These are phyloP conservation scores for Drosophila mulleri DNA, from an alignment of 2,888 invertebrate genomes.

Conservation along the genomic window DNA sequence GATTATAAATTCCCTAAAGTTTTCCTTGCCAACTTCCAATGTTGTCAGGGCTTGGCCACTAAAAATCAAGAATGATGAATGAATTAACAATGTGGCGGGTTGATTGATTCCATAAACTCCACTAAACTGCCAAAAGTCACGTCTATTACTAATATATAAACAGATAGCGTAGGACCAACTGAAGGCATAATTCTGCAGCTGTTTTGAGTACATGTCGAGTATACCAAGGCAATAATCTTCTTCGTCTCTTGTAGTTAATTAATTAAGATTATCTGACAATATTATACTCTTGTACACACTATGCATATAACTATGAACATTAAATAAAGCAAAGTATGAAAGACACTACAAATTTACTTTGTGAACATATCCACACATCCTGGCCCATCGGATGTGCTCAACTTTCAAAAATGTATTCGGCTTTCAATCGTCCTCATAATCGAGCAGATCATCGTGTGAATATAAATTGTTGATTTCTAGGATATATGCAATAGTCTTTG, in stretches of 20 bases:
- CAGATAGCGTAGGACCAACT: not conserved
- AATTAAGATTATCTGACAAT: not conserved
- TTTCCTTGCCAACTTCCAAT: too few species aligned
- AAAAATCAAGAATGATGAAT: too few species aligned
- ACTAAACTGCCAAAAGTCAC: too few species aligned
- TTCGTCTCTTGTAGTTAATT: not conserved
- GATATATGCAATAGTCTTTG: conserved; percentile 24
- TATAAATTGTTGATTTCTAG: conserved; percentile 20
- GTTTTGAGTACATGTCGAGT: not conserved
- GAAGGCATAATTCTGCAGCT: not conserved
- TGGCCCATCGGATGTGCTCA: not conserved
- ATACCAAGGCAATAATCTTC: not conserved
- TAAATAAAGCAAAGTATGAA: not conserved
- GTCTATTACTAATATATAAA: too few species aligned
- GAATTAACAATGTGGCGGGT: too few species aligned
- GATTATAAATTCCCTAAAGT: too few species aligned
- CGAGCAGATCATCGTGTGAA: conserved; percentile 4
- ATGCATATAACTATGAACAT: too few species aligned
- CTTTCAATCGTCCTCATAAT: conserved; percentile 20
- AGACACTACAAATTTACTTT: not conserved
- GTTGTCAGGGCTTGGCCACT: too few species aligned
- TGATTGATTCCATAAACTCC: not conserved
- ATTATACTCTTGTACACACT: not conserved
- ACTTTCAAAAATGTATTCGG: not conserved
- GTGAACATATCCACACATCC: not conserved